phyloP scores from a whole-genome alignment of 2,888 invertebrate genomes.

The Drosophila kuntzei region DNA sequence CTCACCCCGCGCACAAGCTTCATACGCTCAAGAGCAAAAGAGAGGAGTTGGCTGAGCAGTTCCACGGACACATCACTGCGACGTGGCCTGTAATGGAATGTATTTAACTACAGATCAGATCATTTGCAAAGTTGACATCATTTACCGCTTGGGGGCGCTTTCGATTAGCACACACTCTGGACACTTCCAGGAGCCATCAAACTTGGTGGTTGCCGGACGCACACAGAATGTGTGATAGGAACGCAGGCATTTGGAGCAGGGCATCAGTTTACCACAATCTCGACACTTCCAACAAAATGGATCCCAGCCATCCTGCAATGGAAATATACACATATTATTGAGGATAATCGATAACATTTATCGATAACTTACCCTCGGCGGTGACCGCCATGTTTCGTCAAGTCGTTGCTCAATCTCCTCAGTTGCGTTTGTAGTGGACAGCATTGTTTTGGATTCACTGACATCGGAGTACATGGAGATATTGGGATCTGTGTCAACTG shows the following conservation, averaged over 20 bases:
- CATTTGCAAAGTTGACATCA: background rate
- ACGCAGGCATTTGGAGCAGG: conserved; percentile 93
- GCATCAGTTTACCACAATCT: conserved; percentile 88
- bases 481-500: conserved; percentile 42
- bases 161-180: conserved; percentile 93
- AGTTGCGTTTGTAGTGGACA: conserved; percentile 17
- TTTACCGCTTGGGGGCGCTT: conserved; percentile 80
- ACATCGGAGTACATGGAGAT: conserved; percentile 54
- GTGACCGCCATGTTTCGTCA: conserved; percentile 67
- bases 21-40: conserved; percentile 93
- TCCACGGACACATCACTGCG: conserved; percentile 85
- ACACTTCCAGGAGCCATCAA: conserved; percentile 91
- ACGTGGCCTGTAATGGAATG: conserved; percentile 64
- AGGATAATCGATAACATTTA: background rate
- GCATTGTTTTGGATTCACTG: conserved; percentile 45
- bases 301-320: conserved; percentile 87
- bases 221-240: conserved; percentile 94
- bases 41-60: conserved; percentile 91
- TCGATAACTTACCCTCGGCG: conserved; percentile 74
- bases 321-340: background rate
- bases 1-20: conserved; percentile 92
- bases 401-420: conserved; percentile 59
- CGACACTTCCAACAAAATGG: conserved; percentile 97
- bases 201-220: conserved; percentile 85
- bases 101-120: background rate